Conservation (phyloP, 1,140 invertebrate genomes). For the Phortica variegata region DNA sequence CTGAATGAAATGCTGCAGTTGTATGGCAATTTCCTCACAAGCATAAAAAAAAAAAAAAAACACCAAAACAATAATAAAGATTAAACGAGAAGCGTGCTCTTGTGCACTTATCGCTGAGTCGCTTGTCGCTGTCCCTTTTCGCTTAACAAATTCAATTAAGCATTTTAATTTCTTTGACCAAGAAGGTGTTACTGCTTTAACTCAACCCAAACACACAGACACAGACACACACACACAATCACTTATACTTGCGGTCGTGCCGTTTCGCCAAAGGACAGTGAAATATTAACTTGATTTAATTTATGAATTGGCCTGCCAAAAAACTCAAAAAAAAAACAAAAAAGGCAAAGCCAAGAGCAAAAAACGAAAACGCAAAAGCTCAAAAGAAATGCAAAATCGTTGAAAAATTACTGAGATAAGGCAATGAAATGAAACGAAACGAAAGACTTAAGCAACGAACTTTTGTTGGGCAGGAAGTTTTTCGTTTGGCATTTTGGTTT, state of each 20-base stretch:
- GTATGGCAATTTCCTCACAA: no score
- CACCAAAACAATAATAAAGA: not conserved
- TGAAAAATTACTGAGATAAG: not conserved
- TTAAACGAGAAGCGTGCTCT: no score
- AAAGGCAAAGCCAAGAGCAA: no score
- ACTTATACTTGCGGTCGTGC: no score
- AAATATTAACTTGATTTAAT: conserved; percentile 56
- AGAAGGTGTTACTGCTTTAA: conserved; percentile 34
- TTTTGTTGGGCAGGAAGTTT: conserved; percentile 2
- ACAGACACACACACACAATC: no score
- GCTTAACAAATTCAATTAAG: conserved; percentile 54
- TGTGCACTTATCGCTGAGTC: not conserved
- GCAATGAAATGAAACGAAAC: conserved; percentile 3
- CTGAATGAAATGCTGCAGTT: no score
- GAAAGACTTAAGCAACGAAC: conserved; percentile 12
- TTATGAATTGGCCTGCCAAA: conserved; percentile 35
- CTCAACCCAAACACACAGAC: no score
- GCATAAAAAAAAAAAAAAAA: conserved; percentile 2
- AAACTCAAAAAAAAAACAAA: not conserved
- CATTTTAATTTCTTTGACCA: conserved; percentile 44
- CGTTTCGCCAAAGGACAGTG: conserved; percentile 31
- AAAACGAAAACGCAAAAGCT: no score
- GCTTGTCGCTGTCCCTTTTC: conserved; percentile 18
- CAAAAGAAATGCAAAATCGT: no score
- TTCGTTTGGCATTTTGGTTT: no score